A percentile compares a stretch with the other conserved stretches of the same genome.
Evolutionary conservation across 2,797 vertebrate species (phyloP).

Genomic region (Geotrypetes seraphini): DNA sequence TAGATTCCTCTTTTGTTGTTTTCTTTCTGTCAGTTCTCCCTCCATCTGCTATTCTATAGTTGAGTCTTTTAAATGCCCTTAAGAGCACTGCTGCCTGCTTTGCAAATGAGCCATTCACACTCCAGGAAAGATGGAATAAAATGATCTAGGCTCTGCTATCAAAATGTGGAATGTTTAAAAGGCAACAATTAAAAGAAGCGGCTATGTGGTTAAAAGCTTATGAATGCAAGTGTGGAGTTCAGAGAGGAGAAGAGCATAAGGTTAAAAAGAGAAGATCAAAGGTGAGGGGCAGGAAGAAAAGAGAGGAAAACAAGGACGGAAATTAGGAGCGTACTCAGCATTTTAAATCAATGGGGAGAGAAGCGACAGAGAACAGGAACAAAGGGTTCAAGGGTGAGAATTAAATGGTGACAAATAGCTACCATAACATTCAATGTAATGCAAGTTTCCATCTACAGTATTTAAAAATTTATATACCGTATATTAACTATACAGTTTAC

Average conservation of each 20-base stretch:
- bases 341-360: neutral
- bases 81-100: no score
- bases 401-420: constrained; percentile 5
- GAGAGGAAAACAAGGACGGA: neutral
- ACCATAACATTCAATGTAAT: no score
- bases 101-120: no score
- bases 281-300: neutral
- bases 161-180: no score
- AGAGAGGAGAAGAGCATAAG: neutral
- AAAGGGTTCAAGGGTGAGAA: constrained; percentile 5
- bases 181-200: neutral
- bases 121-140: no score
- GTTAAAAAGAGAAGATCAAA: neutral
- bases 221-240: neutral
- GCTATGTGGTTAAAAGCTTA: neutral
- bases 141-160: no score
- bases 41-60: constrained; percentile 1
- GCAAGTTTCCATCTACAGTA: no score
- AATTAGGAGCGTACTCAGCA: neutral
- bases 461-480: no score
- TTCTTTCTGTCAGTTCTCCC: constrained; percentile 9
- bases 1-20: no score
- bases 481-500: no score
- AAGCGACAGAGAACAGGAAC: no score
- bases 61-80: no score